phyloP scores from a whole-genome alignment of 2,888 invertebrate species.

The Anthoptus insignis region DNA sequence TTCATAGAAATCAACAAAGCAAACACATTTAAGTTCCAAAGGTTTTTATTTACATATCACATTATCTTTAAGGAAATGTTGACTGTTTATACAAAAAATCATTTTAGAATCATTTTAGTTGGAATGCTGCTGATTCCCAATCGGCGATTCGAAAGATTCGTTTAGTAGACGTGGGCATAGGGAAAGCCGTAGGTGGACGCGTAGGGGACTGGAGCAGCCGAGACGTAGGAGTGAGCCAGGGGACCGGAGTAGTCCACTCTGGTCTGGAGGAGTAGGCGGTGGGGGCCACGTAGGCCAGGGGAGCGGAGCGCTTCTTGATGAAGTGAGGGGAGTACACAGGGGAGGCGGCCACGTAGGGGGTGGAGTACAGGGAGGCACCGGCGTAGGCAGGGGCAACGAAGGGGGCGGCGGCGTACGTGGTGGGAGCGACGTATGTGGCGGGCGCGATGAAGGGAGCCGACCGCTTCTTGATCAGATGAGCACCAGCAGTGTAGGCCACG shows the following conservation, averaged over 20 bases:
- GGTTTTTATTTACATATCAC: conserved; percentile 25
- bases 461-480: conserved; percentile 68
- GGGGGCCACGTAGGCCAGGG: conserved; percentile 56
- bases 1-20: too few species aligned
- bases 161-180: not conserved
- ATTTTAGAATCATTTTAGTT: not conserved
- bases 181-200: conserved; percentile 13
- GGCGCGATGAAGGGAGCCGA: conserved; percentile 56
- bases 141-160: not conserved
- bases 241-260: conserved; percentile 59
- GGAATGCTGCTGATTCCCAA: not conserved
- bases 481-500: conserved; percentile 42
- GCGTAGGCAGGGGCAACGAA: conserved; percentile 20
- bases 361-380: conserved; percentile 53
- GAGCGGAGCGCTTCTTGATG: conserved; percentile 49
- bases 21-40: conserved; percentile 9
- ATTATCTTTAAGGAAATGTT: conserved; percentile 2
- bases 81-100: conserved; percentile 11
- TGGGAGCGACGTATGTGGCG: conserved; percentile 53
- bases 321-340: conserved; percentile 39
- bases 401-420: conserved; percentile 53
- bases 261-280: conserved; percentile 58
- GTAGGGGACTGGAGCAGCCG: conserved; percentile 16
- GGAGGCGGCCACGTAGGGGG: conserved; percentile 51
- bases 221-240: conserved; percentile 54